phyloP scores from a whole-genome alignment of 2,113 vertebrate genomes.

The Tyrannus savana region DNA sequence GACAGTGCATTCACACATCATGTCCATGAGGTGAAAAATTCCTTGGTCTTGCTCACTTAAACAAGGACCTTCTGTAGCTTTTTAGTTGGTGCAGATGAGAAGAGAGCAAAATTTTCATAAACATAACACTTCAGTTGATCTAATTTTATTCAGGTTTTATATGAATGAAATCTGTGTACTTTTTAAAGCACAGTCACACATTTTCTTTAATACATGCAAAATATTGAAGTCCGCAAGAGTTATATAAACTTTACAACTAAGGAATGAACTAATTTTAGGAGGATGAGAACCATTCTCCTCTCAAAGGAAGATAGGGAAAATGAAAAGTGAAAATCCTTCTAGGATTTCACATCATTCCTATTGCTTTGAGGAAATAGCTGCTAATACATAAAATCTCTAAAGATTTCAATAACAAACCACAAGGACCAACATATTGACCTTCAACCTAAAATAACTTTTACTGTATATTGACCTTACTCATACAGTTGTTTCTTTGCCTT shows the following conservation, averaged over 20 bases:
- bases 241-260: neutral
- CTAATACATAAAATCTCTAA: conserved; percentile 39
- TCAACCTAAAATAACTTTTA: conserved; percentile 44
- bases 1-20: neutral
- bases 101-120: neutral
- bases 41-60: neutral
- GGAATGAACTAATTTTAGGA: neutral
- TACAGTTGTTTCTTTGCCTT: conserved; percentile 19
- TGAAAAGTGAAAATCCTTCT: conserved; percentile 20
- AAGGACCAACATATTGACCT: conserved; percentile 16
- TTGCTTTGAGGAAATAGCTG: conserved; percentile 38
- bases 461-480: conserved; percentile 32
- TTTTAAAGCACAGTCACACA: neutral
- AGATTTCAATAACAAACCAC: conserved; percentile 57
- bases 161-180: neutral
- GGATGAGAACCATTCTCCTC: neutral
- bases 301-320: neutral
- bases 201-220: neutral
- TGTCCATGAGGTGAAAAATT: neutral
- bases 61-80: neutral
- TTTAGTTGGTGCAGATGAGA: neutral
- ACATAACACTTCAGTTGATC: neutral
- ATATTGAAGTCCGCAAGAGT: neutral
- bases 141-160: neutral
- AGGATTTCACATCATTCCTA: conserved; percentile 18